phyloP scores from a whole-genome alignment of 2,113 vertebrate species.

The Indicator maculatus region DNA sequence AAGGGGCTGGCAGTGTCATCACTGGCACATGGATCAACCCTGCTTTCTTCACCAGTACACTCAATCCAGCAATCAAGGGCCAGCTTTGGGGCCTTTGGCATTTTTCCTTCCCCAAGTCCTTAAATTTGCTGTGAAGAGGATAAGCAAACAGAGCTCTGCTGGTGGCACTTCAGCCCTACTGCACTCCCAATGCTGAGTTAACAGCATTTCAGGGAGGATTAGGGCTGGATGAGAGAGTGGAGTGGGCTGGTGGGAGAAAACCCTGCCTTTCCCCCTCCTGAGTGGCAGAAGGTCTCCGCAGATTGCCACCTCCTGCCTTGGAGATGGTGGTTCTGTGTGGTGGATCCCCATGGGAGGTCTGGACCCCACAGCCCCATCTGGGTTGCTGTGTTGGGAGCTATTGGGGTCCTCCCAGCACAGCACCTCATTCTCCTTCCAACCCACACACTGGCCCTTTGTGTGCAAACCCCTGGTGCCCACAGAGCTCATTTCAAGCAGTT shows the following conservation, averaged over 20 bases:
- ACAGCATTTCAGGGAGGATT: accelerated
- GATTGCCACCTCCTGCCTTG: background rate
- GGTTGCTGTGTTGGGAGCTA: background rate
- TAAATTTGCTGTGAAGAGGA: background rate
- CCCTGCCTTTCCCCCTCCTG: accelerated
- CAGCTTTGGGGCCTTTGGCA: background rate
- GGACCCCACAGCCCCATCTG: background rate
- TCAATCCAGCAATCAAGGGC: background rate
- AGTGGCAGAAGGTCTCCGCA: background rate
- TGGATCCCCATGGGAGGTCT: background rate
- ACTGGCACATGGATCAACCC: background rate
- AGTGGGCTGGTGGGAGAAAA: background rate
- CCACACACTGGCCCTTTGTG: accelerated
- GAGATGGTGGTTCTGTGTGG: accelerated
- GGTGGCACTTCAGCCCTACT: accelerated
- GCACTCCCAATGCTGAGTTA: accelerated
- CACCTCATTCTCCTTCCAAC: background rate
- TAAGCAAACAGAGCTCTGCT: accelerated
- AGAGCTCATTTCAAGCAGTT: background rate
- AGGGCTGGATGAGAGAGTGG: background rate
- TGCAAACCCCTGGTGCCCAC: background rate
- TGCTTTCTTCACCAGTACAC: background rate
- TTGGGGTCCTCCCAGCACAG: accelerated
- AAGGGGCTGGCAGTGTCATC: accelerated
- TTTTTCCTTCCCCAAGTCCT: background rate